Percentiles rank a stretch among this genome's conserved stretches.
Evolutionary conservation across 2,113 vertebrate genomes (phyloP).

Genomic region (Calidris pygmaea): DNA sequence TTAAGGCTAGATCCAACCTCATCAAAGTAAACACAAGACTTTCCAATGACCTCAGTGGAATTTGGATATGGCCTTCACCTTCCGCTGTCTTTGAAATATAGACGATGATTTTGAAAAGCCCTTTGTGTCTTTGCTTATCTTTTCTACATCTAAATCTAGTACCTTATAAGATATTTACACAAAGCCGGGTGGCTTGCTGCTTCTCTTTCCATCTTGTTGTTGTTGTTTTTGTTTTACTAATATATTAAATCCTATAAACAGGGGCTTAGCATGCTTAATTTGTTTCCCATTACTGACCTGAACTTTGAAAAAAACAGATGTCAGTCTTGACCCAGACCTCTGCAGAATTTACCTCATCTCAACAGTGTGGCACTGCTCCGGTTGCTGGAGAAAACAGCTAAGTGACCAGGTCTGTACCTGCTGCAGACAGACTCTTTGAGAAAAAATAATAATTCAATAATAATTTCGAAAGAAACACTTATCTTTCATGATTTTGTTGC

Average conservation of each 20-base stretch:
- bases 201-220: neutral
- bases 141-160: neutral
- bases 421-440: neutral
- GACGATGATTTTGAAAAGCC: neutral
- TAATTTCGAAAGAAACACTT: neutral
- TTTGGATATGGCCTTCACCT: neutral
- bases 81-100: neutral
- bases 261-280: neutral
- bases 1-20: neutral
- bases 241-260: neutral
- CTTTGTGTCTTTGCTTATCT: neutral
- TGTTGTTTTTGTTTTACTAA: neutral
- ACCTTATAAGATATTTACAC: neutral
- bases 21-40: constrained; percentile 22
- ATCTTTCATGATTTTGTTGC: neutral
- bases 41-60: constrained; percentile 17
- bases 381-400: neutral
- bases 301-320: neutral
- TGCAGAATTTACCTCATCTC: neutral
- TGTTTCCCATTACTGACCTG: neutral
- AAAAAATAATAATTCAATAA: neutral
- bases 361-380: neutral
- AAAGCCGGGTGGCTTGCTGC: neutral
- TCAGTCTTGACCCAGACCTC: neutral
- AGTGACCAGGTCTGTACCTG: neutral